Evolutionary conservation across 2,113 vertebrate genomes (phyloP).

Genomic region (Triplophysa rosa): DNA sequence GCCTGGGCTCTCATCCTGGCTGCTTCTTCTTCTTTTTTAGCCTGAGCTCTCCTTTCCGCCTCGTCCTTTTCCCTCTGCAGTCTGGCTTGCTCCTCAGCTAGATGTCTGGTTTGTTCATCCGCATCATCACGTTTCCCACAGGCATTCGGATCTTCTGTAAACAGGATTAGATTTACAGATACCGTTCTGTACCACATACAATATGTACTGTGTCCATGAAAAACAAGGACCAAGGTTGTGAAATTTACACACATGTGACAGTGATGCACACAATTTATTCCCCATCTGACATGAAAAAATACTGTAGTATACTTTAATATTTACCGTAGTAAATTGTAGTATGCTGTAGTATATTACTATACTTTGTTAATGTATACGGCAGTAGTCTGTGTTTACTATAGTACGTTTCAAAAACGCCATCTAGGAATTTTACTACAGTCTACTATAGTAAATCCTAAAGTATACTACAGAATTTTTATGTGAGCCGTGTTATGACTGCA

Average conservation of each 20-base stretch:
- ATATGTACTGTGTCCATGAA: neutral
- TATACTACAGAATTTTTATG: too few species aligned
- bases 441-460: too few species aligned
- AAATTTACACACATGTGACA: too few species aligned
- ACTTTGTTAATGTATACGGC: too few species aligned
- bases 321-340: too few species aligned
- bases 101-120: conserved; percentile 40
- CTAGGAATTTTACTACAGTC: too few species aligned
- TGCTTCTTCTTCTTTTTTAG: conserved; percentile 33
- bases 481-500: neutral
- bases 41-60: conserved; percentile 13
- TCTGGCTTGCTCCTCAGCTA: conserved; percentile 44
- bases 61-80: conserved; percentile 45
- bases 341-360: too few species aligned
- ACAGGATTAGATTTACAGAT: neutral
- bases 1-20: conserved; percentile 29
- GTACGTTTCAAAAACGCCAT: too few species aligned
- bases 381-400: too few species aligned
- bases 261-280: too few species aligned
- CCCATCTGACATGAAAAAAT: too few species aligned
- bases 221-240: neutral
- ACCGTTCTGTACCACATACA: neutral
- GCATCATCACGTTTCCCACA: conserved; percentile 38
- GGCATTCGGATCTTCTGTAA: conserved; percentile 56
- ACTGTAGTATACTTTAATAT: too few species aligned